Evolutionary conservation across 2,797 vertebrate species (phyloP), one percentile per base, ranked within the genome.

Genomic region (Garrulus glandarius): DNA sequence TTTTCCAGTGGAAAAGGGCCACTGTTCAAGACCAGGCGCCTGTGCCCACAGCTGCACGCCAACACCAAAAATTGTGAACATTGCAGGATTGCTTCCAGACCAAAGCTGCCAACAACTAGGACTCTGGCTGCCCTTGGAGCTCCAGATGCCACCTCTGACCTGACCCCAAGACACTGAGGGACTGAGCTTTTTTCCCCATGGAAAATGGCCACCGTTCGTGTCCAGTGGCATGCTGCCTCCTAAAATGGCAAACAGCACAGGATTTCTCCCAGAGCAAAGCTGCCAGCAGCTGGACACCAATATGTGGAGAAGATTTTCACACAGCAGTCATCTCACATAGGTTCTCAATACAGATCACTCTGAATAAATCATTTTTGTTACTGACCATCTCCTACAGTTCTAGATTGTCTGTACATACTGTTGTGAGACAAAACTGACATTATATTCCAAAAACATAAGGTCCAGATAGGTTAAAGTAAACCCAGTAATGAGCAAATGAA

Each of bases 211-310:
- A 55, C 10, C 3, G 1, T 29, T 46, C 2, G 0, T 1, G 2
- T 27, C 0, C 0, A 30, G 23, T 3, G 8, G 3, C 5, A 10
- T 39, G 1, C 19, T 0, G 0, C 15, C 49, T 18, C 15, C 12
- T n/a, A n/a, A 61, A 53, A 46, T 5, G 1, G 0, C 4, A 7
- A 71, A 37, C 10, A 4, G 22, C 0, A 0, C 39, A 44, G 39
- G 29, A 39, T 29, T 21, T 41, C 24, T 56, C 24, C 20, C 30
- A 56, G 29, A 41, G 20, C 13, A 49, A 18, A 34, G 6, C 30
- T 56, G 16, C 26, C 50, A 65, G 36, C 16, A 47, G 20, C 44
- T 22, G 7, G 24, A 8, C 1, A 69, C 15, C 32, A 60, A 59
- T 49, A 74, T 2, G 0, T 15, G 9, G 18, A 65, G 50, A 32